Evolutionary conservation across 1,140 invertebrate genomes (phyloP), one percentile per base, ranked within the genome.

Genomic region (Chrysomallon squamiferum): DNA sequence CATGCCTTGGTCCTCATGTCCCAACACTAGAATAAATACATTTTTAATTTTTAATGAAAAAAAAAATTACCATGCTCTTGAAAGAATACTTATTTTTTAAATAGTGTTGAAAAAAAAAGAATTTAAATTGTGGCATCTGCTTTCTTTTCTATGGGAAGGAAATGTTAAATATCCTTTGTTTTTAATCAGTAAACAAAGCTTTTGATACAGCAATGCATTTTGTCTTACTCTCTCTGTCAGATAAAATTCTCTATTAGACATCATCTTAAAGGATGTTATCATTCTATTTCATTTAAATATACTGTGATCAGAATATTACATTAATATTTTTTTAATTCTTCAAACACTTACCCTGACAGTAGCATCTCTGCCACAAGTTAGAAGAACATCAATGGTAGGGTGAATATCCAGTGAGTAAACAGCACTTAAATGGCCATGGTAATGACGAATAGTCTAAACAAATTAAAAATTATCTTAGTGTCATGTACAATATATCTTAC

Each of bases 1-100:
- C 98, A 98, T 2, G 96, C 96, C 87, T 99, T 99, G 2, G 96
- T 98, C 59, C 98, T 88, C 92, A 99, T 97, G 85, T 99, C 97
- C 97, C 97, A 99, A 41, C 89, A 82, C 84, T 87, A 59, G 59
- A 50, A 68, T 7, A 38, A 38, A n/a, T n/a, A n/a, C n/a, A n/a
- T n/a, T n/a, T n/a, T 2, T 38, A 50, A 52, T 22, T 59, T 11
- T 4, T 41, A 22, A 9, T 25, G 25, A 57, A 20, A 64, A n/a
- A n/a, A n/a, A n/a, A 18, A 38, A 7, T 35, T 33, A 35, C 30
- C 29, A n/a, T 33, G 57, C 35, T 20, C 20, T 18, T 20, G 0
- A 5, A 35, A 27, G 33, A n/a, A 15, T 27, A 38, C 1, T 35
- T 7, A 59, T n/a, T 27, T 20, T 22, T 9, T 15, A 33, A 15